Evolutionary conservation across 2,113 vertebrate species (phyloP).

Genomic region (Seriola quinqueradiata): DNA sequence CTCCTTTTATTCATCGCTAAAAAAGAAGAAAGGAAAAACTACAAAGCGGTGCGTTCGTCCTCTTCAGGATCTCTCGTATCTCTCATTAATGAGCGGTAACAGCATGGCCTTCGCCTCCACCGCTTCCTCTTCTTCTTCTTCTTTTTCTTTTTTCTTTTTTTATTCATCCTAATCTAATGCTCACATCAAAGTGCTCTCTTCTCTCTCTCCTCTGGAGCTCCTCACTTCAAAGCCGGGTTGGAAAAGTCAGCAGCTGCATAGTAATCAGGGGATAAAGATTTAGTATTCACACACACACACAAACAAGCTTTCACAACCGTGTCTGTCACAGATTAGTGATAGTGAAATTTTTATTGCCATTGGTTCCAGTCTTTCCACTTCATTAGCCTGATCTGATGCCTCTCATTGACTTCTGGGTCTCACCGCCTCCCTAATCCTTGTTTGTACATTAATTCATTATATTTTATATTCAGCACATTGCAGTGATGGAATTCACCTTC

Average conservation of each 20-base stretch:
- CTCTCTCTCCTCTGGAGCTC: constrained; percentile 35
- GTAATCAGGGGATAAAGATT: constrained; percentile 58
- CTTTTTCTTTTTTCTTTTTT: not conserved
- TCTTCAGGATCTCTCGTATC: constrained; percentile 6
- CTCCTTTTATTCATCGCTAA: constrained; percentile 12
- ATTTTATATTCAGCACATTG: not conserved
- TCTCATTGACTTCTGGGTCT: constrained; percentile 25
- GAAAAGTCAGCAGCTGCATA: constrained; percentile 70
- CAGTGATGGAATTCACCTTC: not conserved
- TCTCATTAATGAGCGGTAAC: constrained; percentile 40
- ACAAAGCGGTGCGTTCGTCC: constrained; percentile 21
- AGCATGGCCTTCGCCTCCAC: not conserved
- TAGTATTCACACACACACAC: constrained; percentile 46
- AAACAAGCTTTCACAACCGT: constrained; percentile 21
- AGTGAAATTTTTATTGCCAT: not conserved
- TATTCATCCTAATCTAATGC: constrained; percentile 17
- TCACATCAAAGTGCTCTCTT: constrained; percentile 65
- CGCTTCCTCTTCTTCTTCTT: not conserved
- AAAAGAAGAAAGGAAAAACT: constrained; percentile 28
- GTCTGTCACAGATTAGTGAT: constrained; percentile 38
- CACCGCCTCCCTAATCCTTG: not conserved
- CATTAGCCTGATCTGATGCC: constrained; percentile 26
- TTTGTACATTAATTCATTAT: constrained; percentile 1
- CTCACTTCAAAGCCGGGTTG: constrained; percentile 63
- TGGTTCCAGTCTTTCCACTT: constrained; percentile 21